These are phyloP conservation scores for Cephus cinctus DNA, from an alignment of 1,140 invertebrate species.

Conservation along the genomic window DNA sequence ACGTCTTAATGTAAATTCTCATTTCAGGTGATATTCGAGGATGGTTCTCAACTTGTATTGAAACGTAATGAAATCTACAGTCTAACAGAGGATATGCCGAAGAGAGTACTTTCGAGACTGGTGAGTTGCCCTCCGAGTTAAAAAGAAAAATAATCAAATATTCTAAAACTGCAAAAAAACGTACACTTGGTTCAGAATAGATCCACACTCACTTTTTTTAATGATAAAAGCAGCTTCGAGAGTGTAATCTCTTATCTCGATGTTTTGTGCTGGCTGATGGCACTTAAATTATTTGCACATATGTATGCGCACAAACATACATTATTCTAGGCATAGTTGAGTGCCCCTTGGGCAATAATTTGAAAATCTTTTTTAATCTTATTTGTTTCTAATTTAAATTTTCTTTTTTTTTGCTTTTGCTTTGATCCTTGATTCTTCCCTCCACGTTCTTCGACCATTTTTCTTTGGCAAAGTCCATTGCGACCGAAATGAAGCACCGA, in stretches of 20 bases:
- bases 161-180: too few relatives aligned
- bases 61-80: constrained; percentile 54
- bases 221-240: too few relatives aligned
- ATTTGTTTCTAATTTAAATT: constrained; percentile 21
- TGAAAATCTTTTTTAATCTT: constrained; percentile 18
- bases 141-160: too few relatives aligned
- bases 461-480: constrained; percentile 53
- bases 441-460: constrained; percentile 25
- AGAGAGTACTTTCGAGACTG: constrained; percentile 55
- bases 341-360: too few relatives aligned
- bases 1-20: constrained; percentile 13
- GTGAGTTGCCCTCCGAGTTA: constrained; percentile 49
- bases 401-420: constrained; percentile 15
- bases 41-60: constrained; percentile 47
- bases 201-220: neutral
- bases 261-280: constrained; percentile 4
- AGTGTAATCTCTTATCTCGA: neutral
- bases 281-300: neutral
- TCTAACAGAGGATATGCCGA: constrained; percentile 55
- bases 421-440: constrained; percentile 10
- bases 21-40: constrained; percentile 57
- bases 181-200: neutral
- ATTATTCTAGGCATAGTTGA: neutral
- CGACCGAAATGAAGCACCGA: constrained; percentile 58
- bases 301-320: too few relatives aligned